Base-by-base conservation (phyloP, 2,797 vertebrate genomes). In the Enteromius afrohamiltoni region DNA sequence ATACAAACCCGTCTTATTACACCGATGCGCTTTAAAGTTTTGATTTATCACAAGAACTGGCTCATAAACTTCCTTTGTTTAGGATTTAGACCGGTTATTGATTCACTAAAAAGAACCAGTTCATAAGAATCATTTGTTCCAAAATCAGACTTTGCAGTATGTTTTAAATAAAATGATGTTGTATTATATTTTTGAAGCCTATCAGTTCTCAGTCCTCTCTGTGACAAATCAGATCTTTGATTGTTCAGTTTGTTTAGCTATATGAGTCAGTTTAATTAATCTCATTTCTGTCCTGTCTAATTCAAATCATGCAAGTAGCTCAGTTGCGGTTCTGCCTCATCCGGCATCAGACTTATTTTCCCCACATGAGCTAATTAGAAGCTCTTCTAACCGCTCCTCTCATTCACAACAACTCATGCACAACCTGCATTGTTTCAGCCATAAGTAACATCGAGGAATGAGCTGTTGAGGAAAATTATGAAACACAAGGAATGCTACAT, bases 261-360 rank as follows among this genome's bases (percentile, higher is more conserved):
- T 65, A 11, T 14, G 17, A 42, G 58, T 21, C 23, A 11, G 23
- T 77, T 64, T 64, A 21, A 29, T 45, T 42, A 5, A 34, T 75
- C 29, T 75, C n/a, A 77, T 14, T 42, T 77, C 17, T 77, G 55
- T 42, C 11, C 0, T 4, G 42, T 65, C 6, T 67, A 49, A 67
- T 17, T 67, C 45, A 79, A 31, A 67, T 67, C 19, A 67, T 67
- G 51, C 40, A 23, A 47, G 42, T 78, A 79, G 26, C 77, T 79
- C 29, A 53, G n/a, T 47, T 79, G 45, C 1, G 47, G 45, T 53
- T 68, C 45, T 23, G 45, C 29, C 13, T n/a, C 45, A 67, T n/a
- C 42, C 21, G 3, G 19, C 45, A 51, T 31, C 62, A 67, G 60
- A 79, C 6, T 10, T 23, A 51, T 67, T 67, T 51, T 79, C 45